Conservation (phyloP, 2,888 invertebrate genomes). For the Lumbricus terrestris region DNA sequence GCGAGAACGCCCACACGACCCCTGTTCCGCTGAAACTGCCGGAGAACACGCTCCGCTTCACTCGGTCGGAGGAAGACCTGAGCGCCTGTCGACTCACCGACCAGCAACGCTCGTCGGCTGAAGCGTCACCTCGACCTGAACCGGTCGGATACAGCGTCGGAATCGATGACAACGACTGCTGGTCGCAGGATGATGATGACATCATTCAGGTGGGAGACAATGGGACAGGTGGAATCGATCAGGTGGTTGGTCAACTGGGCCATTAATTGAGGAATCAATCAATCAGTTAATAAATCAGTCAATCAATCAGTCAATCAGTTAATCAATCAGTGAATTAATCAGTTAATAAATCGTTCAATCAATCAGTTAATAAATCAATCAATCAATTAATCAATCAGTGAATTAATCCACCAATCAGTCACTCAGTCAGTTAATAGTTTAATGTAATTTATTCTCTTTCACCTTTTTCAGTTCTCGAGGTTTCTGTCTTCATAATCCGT, state of each 20-base stretch:
- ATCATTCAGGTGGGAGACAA: constrained; percentile 69
- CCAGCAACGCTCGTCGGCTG: background rate
- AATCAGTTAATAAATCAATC: no score
- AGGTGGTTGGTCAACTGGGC: background rate
- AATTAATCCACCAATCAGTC: no score
- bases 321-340: no score
- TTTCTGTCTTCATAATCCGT: no score
- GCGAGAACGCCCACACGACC: constrained; percentile 77
- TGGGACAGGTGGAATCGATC: background rate
- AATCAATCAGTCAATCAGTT: background rate
- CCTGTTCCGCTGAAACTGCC: constrained; percentile 80
- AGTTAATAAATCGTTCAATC: background rate
- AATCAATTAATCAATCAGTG: background rate
- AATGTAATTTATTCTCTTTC: no score
- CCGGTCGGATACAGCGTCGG: constrained; percentile 4
- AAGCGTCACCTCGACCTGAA: constrained; percentile 8
- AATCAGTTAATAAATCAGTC: no score
- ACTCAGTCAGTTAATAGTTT: no score
- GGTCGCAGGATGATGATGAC: constrained; percentile 96
- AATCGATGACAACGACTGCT: constrained; percentile 67
- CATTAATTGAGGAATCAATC: background rate
- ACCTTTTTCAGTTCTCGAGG: no score
- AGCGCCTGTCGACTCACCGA: background rate
- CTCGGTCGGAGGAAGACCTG: constrained; percentile 30
- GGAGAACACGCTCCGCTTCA: constrained; percentile 61